A percentile compares a stretch with the other conserved stretches of the same genome.
phyloP scores from a whole-genome alignment of 2,113 vertebrate species.

The Oncorhynchus masou region DNA sequence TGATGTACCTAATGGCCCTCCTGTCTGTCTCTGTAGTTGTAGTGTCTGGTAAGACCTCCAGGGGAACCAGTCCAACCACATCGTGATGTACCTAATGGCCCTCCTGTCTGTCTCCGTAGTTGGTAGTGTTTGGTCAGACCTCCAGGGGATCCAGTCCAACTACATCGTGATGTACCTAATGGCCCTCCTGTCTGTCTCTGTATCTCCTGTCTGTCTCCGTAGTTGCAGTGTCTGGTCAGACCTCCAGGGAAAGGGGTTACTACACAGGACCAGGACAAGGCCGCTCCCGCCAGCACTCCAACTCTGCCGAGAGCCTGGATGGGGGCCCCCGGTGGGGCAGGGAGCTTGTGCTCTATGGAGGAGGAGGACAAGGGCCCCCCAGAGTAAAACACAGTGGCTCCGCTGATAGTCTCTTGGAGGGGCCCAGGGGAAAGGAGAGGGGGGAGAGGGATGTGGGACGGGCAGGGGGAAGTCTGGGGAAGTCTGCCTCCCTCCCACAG shows the following conservation, averaged over 20 bases:
- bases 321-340: slow-evolving; percentile 52
- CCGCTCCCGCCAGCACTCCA: slow-evolving; percentile 70
- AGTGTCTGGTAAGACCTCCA: too few relatives aligned
- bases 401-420: slow-evolving; percentile 76
- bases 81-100: too few relatives aligned
- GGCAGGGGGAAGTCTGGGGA: slow-evolving; percentile 69
- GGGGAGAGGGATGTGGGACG: slow-evolving; percentile 55
- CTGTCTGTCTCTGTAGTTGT: too few relatives aligned
- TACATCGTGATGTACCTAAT: too few relatives aligned
- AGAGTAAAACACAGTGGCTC: slow-evolving; percentile 78
- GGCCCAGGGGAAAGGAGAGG: slow-evolving; percentile 58
- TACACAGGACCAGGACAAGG: slow-evolving; percentile 55
- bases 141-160: too few relatives aligned
- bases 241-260: slow-evolving; percentile 67
- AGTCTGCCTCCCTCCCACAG: slow-evolving; percentile 74
- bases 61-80: too few relatives aligned
- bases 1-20: too few relatives aligned
- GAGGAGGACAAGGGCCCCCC: slow-evolving; percentile 60
- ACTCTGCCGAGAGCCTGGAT: slow-evolving; percentile 75
- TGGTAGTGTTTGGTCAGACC: too few relatives aligned
- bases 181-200: too few relatives aligned
- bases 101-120: too few relatives aligned
- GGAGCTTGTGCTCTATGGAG: slow-evolving; percentile 66
- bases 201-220: too few relatives aligned
- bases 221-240: slow-evolving; percentile 35